Evolutionary conservation across 2,113 vertebrate species (phyloP).

Genomic region (Mionectes macconnelli): DNA sequence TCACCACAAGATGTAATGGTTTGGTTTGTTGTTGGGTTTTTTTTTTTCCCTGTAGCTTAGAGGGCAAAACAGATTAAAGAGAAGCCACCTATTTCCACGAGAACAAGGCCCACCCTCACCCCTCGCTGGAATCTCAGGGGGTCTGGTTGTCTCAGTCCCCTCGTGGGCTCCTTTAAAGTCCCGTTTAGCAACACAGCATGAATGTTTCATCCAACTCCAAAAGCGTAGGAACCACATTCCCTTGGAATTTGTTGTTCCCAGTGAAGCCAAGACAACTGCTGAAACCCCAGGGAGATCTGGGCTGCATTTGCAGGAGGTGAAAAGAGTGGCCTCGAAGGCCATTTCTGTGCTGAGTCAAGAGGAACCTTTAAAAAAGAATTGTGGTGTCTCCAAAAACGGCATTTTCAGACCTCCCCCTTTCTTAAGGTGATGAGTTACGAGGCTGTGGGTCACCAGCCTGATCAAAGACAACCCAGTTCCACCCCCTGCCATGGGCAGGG

Average conservation of each 20-base stretch:
- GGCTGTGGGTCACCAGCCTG: background rate
- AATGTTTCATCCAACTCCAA: background rate
- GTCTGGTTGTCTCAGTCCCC: background rate
- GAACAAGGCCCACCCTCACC: background rate
- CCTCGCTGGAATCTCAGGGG: background rate
- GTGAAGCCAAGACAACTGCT: background rate
- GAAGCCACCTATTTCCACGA: background rate
- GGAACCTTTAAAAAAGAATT: accelerated
- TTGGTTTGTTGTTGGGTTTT: background rate
- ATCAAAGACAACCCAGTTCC: background rate
- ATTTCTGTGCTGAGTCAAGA: background rate
- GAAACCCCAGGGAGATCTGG: background rate
- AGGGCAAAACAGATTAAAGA: background rate
- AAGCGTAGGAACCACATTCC: background rate
- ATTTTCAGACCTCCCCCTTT: background rate
- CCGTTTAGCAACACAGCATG: background rate
- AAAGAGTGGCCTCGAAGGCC: background rate
- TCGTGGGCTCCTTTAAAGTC: background rate
- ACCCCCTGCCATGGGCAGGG: background rate
- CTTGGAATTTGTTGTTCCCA: background rate
- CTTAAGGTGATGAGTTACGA: background rate
- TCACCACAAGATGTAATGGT: background rate
- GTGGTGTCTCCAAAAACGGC: background rate
- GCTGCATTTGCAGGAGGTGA: background rate
- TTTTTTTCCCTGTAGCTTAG: background rate